Percentiles rank a stretch among this genome's conserved stretches.
Conservation (phyloP, 2,113 vertebrate species). For the Oxygymnocypris stewartii region DNA sequence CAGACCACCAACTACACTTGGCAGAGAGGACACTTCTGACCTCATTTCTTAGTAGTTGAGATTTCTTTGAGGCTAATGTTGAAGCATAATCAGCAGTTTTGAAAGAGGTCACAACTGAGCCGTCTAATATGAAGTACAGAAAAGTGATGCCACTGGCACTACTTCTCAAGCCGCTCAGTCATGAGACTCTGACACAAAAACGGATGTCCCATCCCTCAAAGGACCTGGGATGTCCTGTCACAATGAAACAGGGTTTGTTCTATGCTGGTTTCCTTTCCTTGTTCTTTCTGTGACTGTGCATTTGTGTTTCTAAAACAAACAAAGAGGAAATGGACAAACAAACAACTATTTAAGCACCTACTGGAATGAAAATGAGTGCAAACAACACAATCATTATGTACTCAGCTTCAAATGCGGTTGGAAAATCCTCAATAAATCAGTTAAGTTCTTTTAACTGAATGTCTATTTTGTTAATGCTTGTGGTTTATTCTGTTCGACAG, state of each 20-base stretch:
- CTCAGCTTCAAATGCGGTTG: not conserved
- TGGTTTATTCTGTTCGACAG: not conserved
- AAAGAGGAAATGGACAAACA: constrained; percentile 2
- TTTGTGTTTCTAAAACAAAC: constrained; percentile 20
- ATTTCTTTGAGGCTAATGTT: constrained; percentile 1
- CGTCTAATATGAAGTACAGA: not conserved
- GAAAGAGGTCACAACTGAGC: constrained; percentile 8
- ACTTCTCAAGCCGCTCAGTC: constrained; percentile 13
- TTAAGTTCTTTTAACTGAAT: constrained; percentile 24
- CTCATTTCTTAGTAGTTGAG: not conserved
- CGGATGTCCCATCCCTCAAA: constrained; percentile 13
- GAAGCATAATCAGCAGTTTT: not conserved
- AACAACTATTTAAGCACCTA: not conserved
- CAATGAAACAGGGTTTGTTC: constrained; percentile 20
- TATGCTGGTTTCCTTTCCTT: constrained; percentile 2
- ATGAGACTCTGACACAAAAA: constrained; percentile 20
- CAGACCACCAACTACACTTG: not conserved
- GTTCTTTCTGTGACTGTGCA: constrained; percentile 20
- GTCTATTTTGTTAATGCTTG: not conserved
- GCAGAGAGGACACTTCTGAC: constrained; percentile 14
- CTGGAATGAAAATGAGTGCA: constrained; percentile 3
- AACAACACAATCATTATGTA: constrained; percentile 9
- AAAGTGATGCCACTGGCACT: not conserved
- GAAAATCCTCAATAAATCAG: constrained; percentile 41
- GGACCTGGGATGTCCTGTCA: not conserved